Evolutionary conservation across 2,888 invertebrate species (phyloP).

Genomic region (Iselma pallidipennis): DNA sequence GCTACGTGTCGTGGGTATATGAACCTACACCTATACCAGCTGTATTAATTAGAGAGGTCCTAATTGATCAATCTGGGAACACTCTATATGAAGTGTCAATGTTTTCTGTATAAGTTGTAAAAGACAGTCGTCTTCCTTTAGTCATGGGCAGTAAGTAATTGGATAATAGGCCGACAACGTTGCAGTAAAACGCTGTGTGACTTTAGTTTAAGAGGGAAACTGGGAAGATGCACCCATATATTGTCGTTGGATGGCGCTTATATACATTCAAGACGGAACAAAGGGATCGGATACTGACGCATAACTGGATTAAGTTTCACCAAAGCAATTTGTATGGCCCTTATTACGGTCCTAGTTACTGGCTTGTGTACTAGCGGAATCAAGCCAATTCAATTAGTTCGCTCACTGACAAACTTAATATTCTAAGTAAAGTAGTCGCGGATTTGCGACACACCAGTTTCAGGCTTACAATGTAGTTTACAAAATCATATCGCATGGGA

Average conservation of each 20-base stretch:
- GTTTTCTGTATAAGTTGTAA: neutral
- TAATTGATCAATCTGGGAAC: neutral
- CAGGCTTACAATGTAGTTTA: constrained; percentile 24
- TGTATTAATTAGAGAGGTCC: neutral
- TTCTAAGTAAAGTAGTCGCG: constrained; percentile 52
- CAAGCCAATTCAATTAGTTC: constrained; percentile 52
- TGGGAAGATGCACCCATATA: constrained; percentile 12
- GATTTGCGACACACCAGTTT: constrained; percentile 38
- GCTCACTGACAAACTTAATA: constrained; percentile 52
- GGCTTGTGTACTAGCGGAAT: constrained; percentile 49
- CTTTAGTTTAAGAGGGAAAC: neutral
- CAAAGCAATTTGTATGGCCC: constrained; percentile 53
- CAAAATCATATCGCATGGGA: constrained; percentile 24
- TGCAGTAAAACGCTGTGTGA: constrained; percentile 7
- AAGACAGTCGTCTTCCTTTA: too few species aligned
- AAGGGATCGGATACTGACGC: constrained; percentile 45
- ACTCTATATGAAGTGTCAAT: neutral
- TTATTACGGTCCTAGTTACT: constrained; percentile 51
- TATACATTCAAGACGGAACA: constrained; percentile 41
- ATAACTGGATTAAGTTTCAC: constrained; percentile 52
- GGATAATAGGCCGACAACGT: neutral
- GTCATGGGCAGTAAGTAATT: neutral
- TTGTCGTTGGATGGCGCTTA: constrained; percentile 19
- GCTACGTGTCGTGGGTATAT: neutral
- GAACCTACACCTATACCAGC: too few species aligned